phyloP scores from a whole-genome alignment of 1,140 invertebrate species.

The Drosophila ogumai region DNA sequence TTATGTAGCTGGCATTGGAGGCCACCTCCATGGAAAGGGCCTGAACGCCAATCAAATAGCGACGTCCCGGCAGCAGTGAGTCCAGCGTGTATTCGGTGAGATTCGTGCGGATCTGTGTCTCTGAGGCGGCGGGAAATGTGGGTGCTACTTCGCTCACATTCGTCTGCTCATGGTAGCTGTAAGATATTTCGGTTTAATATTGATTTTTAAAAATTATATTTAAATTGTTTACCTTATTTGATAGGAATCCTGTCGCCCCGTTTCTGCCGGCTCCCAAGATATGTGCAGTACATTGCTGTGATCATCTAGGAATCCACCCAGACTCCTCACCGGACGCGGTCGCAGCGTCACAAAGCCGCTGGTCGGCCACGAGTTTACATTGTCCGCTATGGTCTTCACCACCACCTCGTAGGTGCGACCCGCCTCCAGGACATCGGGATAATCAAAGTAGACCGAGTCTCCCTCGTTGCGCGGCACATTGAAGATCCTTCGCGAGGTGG shows the following conservation, averaged over 20 bases:
- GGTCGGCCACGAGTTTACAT: constrained; percentile 96
- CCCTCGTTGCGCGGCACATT: constrained; percentile 88
- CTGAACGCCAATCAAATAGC: constrained; percentile 93
- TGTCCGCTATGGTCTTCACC: constrained; percentile 96
- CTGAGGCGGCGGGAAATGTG: constrained; percentile 86
- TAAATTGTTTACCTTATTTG: constrained; percentile 86
- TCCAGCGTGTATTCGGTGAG: constrained; percentile 89
- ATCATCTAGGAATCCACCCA: constrained; percentile 87
- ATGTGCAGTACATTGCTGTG: constrained; percentile 89
- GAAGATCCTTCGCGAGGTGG: constrained; percentile 88
- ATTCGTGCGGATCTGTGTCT: constrained; percentile 87
- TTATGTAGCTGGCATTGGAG: constrained; percentile 90
- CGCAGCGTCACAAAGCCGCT: constrained; percentile 93
- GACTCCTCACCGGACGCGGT: constrained; percentile 89
- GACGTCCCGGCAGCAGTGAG: constrained; percentile 92
- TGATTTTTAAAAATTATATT: rapidly evolving
- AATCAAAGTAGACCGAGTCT: constrained; percentile 88
- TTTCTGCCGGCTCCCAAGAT: constrained; percentile 90
- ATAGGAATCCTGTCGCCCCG: constrained; percentile 93
- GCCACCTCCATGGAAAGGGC: constrained; percentile 93
- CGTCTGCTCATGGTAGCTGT: constrained; percentile 92
- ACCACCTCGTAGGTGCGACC: constrained; percentile 94
- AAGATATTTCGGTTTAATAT: not conserved
- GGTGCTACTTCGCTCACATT: constrained; percentile 86
- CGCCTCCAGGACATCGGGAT: constrained; percentile 92